phyloP scores from a whole-genome alignment of 1,140 invertebrate species.

The Euglossa dilemma region DNA sequence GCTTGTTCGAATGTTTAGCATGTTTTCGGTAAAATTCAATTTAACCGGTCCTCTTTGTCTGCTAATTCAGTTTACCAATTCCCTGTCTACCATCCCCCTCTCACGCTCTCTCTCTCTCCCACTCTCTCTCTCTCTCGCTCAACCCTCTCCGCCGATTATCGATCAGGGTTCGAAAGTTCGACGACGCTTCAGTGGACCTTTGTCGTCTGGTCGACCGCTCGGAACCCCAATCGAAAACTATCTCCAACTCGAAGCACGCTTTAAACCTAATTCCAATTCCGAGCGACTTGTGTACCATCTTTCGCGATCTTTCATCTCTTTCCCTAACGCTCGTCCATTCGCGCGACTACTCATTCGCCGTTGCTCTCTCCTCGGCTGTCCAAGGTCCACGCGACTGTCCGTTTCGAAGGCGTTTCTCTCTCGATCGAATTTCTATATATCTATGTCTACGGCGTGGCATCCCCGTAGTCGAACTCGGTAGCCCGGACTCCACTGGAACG shows the following conservation, averaged over 20 bases:
- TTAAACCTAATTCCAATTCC: conserved; percentile 8
- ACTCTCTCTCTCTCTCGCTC: no score
- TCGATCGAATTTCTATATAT: background rate
- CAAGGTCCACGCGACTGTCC: no score
- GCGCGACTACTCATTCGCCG: background rate
- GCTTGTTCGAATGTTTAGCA: background rate
- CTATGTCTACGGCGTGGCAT: no score
- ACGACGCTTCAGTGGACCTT: background rate
- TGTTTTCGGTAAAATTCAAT: background rate
- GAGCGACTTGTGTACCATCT: background rate
- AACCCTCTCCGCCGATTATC: background rate
- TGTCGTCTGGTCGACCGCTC: conserved; percentile 2
- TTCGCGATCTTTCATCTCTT: background rate
- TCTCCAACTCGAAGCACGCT: background rate
- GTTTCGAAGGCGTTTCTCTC: background rate
- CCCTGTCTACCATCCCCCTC: background rate
- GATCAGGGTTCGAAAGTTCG: conserved; percentile 31
- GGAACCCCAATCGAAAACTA: background rate
- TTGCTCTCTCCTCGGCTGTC: no score
- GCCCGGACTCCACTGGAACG: background rate
- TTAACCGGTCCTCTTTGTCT: conserved; percentile 19
- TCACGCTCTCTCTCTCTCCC: no score
- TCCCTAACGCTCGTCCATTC: background rate
- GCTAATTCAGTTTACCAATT: conserved; percentile 37
- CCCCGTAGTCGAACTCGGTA: background rate